Percentiles rank a stretch among this genome's conserved stretches.
Evolutionary conservation across 2,888 invertebrate genomes (phyloP).

Genomic region (Andrena trimmerana): DNA sequence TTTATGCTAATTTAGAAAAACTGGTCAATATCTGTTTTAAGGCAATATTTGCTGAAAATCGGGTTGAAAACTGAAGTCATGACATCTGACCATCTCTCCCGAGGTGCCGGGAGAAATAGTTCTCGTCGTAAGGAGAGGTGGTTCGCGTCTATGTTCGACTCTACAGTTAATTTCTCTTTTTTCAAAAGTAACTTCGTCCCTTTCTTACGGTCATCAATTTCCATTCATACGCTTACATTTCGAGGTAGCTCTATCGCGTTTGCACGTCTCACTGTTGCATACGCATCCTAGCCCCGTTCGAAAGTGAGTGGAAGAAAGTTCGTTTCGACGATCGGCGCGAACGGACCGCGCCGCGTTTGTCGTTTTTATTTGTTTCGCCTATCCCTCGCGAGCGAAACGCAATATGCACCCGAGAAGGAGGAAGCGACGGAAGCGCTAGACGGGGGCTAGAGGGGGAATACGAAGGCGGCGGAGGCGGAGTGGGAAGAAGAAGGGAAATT

Average conservation of each 20-base stretch:
- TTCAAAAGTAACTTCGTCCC: not conserved
- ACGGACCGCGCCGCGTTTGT: constrained; percentile 34
- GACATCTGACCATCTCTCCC: too few species aligned
- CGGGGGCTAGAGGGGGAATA: not conserved
- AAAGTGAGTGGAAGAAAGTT: constrained; percentile 36
- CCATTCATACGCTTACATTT: not conserved
- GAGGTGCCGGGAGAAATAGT: too few species aligned
- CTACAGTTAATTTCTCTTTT: not conserved
- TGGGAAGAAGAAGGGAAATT: constrained; percentile 71
- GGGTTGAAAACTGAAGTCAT: too few species aligned
- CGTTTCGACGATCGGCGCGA: constrained; percentile 20
- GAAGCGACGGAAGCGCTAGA: constrained; percentile 32
- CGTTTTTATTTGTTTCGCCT: constrained; percentile 65
- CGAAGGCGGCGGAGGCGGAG: constrained; percentile 17
- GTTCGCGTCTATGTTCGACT: too few species aligned
- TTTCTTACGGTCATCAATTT: too few species aligned
- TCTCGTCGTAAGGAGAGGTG: too few species aligned
- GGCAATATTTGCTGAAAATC: too few species aligned
- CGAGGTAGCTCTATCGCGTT: not conserved
- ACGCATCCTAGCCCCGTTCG: constrained; percentile 5
- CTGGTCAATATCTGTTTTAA: too few species aligned
- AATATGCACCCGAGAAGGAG: constrained; percentile 61
- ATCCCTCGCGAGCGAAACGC: constrained; percentile 66
- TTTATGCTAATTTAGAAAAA: too few species aligned
- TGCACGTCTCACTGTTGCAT: not conserved